These are phyloP conservation scores for Odocoileus virginianus DNA, from an alignment of 2,113 vertebrate species.

Conservation along the genomic window DNA sequence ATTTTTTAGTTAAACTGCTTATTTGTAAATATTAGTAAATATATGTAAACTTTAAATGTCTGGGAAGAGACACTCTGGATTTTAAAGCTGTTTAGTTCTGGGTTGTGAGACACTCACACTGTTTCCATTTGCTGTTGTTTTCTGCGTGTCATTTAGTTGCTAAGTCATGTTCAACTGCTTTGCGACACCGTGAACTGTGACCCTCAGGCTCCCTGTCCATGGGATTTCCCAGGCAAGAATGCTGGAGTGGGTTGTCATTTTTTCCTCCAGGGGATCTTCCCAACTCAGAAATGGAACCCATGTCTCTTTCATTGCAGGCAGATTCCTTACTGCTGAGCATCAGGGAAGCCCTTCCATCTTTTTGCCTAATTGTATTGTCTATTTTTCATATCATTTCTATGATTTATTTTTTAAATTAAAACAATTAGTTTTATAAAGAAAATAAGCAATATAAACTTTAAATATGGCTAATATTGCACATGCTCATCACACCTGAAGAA, in stretches of 20 bases:
- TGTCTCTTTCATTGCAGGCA: background rate
- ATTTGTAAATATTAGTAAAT: background rate
- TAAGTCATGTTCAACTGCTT: background rate
- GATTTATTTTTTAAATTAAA: background rate
- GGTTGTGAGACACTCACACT: background rate
- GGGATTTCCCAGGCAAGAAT: background rate
- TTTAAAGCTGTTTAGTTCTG: background rate
- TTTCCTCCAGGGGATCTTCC: background rate
- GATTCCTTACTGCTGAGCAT: background rate
- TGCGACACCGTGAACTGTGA: fast-evolving
- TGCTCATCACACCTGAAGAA: background rate
- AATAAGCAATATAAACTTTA: background rate
- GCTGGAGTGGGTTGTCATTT: background rate
- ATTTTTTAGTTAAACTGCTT: background rate
- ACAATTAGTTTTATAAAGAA: background rate
- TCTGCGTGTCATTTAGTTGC: background rate
- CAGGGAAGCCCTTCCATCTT: background rate
- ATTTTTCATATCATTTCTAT: background rate
- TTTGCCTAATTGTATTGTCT: background rate
- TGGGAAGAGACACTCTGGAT: background rate
- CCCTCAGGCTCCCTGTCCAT: background rate
- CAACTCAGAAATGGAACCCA: background rate
- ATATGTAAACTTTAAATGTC: background rate
- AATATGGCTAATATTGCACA: background rate
- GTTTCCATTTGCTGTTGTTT: background rate